These are phyloP conservation scores for Onychostoma macrolepis DNA, from an alignment of 2,113 vertebrate genomes.

Conservation along the genomic window DNA sequence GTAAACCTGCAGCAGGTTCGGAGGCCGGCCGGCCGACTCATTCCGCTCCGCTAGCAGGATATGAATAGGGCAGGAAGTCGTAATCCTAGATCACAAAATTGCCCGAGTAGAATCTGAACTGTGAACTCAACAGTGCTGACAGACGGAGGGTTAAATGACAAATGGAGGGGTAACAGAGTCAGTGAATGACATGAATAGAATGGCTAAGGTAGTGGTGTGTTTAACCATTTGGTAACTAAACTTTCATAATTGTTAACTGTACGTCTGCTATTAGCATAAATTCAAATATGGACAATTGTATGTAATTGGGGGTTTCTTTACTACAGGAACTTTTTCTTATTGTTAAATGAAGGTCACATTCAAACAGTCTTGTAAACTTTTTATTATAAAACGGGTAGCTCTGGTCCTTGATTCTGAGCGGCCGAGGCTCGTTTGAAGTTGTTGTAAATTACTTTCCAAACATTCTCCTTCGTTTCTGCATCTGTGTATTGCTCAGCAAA, in stretches of 20 bases:
- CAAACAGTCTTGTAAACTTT: not conserved
- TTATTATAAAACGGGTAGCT: not conserved
- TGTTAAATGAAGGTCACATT: not conserved
- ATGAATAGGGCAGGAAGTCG: slow-evolving; percentile 31
- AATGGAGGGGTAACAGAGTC: not conserved
- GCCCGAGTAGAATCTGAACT: not conserved
- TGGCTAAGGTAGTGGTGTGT: not conserved
- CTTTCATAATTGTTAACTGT: not conserved
- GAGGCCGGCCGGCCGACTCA: not conserved
- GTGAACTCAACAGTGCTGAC: slow-evolving; percentile 22
- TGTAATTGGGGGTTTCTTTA: not conserved
- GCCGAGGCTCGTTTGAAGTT: too few species aligned
- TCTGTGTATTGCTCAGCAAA: too few species aligned
- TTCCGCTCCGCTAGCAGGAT: not conserved
- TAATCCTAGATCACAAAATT: slow-evolving; percentile 17
- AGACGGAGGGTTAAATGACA: slow-evolving; percentile 3
- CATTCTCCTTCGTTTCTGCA: too few species aligned
- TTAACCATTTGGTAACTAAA: not conserved
- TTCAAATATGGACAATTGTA: not conserved
- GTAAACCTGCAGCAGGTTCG: slow-evolving; percentile 9
- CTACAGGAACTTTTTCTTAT: not conserved
- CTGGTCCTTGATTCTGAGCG: too few species aligned
- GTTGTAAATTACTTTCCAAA: too few species aligned
- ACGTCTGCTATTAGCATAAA: not conserved
- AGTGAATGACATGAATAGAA: slow-evolving; percentile 14